Percentiles rank a stretch among this genome's conserved stretches.
Conservation (phyloP, 1,140 invertebrate genomes). For the Drosophila nikananu region DNA sequence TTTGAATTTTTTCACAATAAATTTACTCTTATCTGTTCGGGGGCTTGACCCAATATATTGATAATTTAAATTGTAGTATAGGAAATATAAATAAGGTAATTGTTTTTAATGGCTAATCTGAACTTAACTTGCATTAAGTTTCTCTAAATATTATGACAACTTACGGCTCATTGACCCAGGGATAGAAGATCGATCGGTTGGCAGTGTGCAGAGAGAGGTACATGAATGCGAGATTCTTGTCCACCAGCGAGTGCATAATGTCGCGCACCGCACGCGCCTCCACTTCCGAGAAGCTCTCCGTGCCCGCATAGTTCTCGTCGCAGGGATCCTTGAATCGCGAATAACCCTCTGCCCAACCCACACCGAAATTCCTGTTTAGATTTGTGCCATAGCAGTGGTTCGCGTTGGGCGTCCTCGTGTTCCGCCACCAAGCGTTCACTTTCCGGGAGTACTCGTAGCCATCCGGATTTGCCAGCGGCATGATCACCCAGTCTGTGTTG, state of each 20-base stretch:
- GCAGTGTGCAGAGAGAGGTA: constrained; percentile 55
- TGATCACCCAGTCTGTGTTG: constrained; percentile 57
- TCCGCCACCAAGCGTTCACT: constrained; percentile 27
- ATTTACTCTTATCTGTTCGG: not conserved
- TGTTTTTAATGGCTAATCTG: too few relatives aligned
- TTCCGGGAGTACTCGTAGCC: constrained; percentile 54
- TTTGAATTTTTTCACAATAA: not conserved
- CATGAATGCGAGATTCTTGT: constrained; percentile 19
- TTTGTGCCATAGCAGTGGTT: constrained; percentile 50
- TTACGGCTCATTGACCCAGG: constrained; percentile 47
- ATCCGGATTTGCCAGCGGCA: constrained; percentile 61
- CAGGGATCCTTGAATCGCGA: constrained; percentile 35
- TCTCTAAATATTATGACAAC: not conserved
- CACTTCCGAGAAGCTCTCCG: constrained; percentile 42
- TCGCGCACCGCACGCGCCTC: constrained; percentile 49
- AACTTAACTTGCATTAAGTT: too few relatives aligned
- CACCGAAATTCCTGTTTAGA: constrained; percentile 52
- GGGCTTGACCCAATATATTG: not conserved
- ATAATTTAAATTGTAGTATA: not conserved
- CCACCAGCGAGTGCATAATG: constrained; percentile 36
- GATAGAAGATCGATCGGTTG: constrained; percentile 40
- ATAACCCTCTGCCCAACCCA: constrained; percentile 32
- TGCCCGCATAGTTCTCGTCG: constrained; percentile 37
- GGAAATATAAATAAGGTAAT: too few relatives aligned
- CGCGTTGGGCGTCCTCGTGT: constrained; percentile 28